These are phyloP conservation scores for Sinocyclocheilus maitianheensis DNA, from an alignment of 2,113 vertebrate species.

Conservation along the genomic window DNA sequence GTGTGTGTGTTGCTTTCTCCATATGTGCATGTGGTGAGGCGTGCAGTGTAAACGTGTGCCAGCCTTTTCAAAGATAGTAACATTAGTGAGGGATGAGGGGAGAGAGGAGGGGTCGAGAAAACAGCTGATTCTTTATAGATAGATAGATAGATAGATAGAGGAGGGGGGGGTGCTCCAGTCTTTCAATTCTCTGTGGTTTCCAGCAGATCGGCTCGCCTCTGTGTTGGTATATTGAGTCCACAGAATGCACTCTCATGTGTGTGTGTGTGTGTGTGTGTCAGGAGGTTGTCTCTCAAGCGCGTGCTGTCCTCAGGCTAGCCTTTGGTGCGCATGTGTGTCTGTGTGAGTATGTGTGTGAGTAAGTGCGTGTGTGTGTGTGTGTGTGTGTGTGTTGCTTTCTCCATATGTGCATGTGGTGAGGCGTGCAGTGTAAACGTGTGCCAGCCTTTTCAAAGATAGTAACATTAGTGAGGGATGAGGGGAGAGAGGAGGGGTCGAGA, in stretches of 20 bases:
- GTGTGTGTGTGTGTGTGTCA: slow-evolving; percentile 14
- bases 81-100: slow-evolving; percentile 65
- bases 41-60: slow-evolving; percentile 62
- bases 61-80: slow-evolving; percentile 76
- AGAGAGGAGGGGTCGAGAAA: slow-evolving; percentile 52
- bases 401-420: no score
- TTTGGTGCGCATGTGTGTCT: no score
- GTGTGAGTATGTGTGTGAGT: no score
- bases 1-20: slow-evolving; percentile 33
- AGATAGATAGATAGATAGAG: neutral
- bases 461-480: no score
- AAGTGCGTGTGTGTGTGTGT: no score
- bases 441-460: no score
- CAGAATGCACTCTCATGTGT: slow-evolving; percentile 15
- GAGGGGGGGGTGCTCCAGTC: slow-evolving; percentile 10
- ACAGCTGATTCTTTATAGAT: slow-evolving; percentile 65
- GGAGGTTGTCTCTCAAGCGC: slow-evolving; percentile 32
- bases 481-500: slow-evolving; percentile 53
- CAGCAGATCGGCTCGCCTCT: slow-evolving; percentile 26
- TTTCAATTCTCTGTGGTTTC: slow-evolving; percentile 39
- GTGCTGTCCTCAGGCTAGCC: no score
- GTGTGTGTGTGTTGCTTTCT: no score
- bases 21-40: slow-evolving; percentile 68
- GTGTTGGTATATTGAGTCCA: slow-evolving; percentile 30
- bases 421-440: no score